phyloP scores from a whole-genome alignment of 2,888 invertebrate species.

The Odiellus spinosus region DNA sequence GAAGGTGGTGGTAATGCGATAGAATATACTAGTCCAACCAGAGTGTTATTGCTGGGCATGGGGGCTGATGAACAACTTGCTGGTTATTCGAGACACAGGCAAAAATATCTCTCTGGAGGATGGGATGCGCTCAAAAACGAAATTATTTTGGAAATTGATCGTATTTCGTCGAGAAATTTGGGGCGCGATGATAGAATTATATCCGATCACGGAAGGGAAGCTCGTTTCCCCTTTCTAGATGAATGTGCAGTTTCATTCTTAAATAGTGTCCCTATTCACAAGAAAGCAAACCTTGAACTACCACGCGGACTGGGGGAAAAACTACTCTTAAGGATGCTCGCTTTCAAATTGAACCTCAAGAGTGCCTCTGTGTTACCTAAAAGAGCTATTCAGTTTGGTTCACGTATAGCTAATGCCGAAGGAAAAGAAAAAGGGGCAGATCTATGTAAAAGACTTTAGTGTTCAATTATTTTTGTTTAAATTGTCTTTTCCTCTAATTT shows the following conservation, averaged over 20 bases:
- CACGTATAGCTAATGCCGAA: conserved; percentile 57
- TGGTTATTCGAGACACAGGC: conserved; percentile 78
- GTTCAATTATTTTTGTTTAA: background rate
- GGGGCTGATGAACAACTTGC: conserved; percentile 96
- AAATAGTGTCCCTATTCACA: conserved; percentile 32
- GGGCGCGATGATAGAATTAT: conserved; percentile 88
- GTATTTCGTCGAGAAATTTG: conserved; percentile 76
- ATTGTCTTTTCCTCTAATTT: too few species aligned
- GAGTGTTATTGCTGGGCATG: conserved; percentile 65
- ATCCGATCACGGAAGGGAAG: conserved; percentile 57
- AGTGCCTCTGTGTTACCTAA: conserved; percentile 52
- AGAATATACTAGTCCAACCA: conserved; percentile 41
- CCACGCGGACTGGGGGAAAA: conserved; percentile 83
- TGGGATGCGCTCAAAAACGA: conserved; percentile 43
- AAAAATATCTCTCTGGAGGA: conserved; percentile 28
- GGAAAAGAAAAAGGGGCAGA: conserved; percentile 73
- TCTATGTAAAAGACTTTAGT: conserved; percentile 37
- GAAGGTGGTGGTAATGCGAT: conserved; percentile 11
- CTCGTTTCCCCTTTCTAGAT: conserved; percentile 45
- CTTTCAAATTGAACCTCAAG: conserved; percentile 27
- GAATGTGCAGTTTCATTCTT: conserved; percentile 39
- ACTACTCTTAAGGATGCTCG: conserved; percentile 49
- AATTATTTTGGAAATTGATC: conserved; percentile 57
- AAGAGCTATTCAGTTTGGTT: conserved; percentile 92
- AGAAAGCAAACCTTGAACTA: conserved; percentile 35